These are phyloP conservation scores for Pantala flavescens DNA, from an alignment of 1,140 invertebrate genomes.

Conservation along the genomic window DNA sequence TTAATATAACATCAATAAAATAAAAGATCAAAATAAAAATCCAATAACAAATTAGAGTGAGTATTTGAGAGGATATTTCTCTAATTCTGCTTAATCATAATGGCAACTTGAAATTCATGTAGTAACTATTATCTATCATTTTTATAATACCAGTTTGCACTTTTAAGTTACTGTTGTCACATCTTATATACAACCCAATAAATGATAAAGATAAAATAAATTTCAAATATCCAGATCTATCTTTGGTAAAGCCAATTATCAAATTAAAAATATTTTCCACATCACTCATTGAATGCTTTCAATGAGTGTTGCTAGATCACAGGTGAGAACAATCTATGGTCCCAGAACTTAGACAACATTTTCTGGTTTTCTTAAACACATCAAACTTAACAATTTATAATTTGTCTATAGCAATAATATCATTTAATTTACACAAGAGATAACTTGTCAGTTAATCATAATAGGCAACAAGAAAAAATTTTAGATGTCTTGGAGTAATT, in stretches of 20 bases:
- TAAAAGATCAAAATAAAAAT: neutral
- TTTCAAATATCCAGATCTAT: neutral
- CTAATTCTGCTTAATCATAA: neutral
- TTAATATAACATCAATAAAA: neutral
- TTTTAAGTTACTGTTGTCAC: neutral
- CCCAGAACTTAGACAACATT: neutral
- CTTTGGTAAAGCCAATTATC: neutral
- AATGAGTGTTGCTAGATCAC: neutral
- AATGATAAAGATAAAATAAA: neutral
- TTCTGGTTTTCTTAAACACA: neutral
- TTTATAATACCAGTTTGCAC: neutral
- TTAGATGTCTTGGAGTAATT: neutral
- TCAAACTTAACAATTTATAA: slow-evolving; percentile 2
- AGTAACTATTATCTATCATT: neutral
- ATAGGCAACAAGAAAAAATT: neutral
- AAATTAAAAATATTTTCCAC: slow-evolving; percentile 4
- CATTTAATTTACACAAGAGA: neutral
- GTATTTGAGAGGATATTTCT: neutral
- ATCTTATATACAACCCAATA: neutral
- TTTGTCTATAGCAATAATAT: neutral
- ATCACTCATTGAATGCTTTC: neutral
- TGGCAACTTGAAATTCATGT: neutral
- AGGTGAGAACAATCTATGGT: slow-evolving; percentile 3
- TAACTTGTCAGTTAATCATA: neutral
- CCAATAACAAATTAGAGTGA: neutral